phyloP scores from a whole-genome alignment of 2,113 vertebrate species.

The Pangasianodon hypophthalmus region DNA sequence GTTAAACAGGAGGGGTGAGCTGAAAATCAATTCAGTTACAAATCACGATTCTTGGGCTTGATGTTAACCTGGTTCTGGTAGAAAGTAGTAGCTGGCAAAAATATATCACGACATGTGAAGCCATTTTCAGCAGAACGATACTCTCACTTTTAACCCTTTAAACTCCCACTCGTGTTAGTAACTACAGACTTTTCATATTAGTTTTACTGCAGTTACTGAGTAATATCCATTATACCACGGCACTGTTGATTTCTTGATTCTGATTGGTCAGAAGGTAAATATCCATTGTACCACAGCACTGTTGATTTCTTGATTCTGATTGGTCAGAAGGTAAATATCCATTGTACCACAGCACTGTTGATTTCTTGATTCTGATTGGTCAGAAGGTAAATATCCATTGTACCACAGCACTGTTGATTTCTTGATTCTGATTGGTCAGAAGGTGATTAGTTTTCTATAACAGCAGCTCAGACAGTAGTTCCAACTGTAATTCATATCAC shows the following conservation, averaged over 20 bases:
- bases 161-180: not conserved
- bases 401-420: not conserved
- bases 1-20: not conserved
- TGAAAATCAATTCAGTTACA: not conserved
- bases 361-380: not conserved
- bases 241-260: not conserved
- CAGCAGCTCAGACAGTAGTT: not conserved
- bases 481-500: not conserved
- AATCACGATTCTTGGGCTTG: not conserved
- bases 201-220: not conserved
- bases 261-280: not conserved
- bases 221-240: not conserved
- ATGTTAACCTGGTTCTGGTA: not conserved
- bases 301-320: not conserved
- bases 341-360: not conserved
- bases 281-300: not conserved
- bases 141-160: not conserved
- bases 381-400: not conserved
- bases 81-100: not conserved
- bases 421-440: not conserved
- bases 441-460: not conserved
- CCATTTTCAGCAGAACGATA: not conserved
- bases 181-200: not conserved
- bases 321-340: not conserved
- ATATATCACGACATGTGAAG: not conserved